phyloP scores from a whole-genome alignment of 2,113 vertebrate genomes.

The Aspidoscelis tigris region DNA sequence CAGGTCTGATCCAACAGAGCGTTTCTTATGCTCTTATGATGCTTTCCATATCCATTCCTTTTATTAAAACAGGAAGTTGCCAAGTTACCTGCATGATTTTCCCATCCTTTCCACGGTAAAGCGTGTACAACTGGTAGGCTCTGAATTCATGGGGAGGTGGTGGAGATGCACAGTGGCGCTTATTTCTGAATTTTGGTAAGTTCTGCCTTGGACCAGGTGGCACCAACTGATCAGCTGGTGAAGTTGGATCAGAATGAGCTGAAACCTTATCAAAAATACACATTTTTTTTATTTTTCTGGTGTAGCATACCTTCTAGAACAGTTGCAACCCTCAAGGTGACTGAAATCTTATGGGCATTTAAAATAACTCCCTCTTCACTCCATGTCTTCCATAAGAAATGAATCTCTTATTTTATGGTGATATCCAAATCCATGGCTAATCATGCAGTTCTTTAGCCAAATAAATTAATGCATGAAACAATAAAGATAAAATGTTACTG shows the following conservation, averaged over 20 bases:
- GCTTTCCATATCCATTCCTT: neutral
- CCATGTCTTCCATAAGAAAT: neutral
- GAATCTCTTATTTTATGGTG: neutral
- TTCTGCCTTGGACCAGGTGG: conserved; percentile 68
- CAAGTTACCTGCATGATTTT: conserved; percentile 93
- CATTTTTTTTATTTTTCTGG: neutral
- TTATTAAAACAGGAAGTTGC: neutral
- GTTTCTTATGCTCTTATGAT: too few species aligned
- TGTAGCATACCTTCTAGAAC: neutral
- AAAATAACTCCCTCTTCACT: neutral
- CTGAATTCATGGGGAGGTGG: conserved; percentile 89
- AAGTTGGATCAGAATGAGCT: conserved; percentile 85
- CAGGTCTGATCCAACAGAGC: too few species aligned
- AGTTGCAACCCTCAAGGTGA: neutral
- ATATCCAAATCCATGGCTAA: neutral
- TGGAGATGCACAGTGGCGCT: conserved; percentile 73
- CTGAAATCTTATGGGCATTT: neutral
- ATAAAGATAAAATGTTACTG: neutral
- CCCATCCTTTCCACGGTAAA: conserved; percentile 91
- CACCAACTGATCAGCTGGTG: conserved; percentile 79
- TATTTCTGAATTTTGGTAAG: conserved; percentile 70
- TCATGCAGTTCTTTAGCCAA: neutral
- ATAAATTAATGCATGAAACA: neutral
- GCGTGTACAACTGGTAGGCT: conserved; percentile 95
- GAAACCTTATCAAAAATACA: conserved; percentile 75